Base-by-base conservation (phyloP, 2,113 vertebrate genomes). In the Gymnogyps californianus region DNA sequence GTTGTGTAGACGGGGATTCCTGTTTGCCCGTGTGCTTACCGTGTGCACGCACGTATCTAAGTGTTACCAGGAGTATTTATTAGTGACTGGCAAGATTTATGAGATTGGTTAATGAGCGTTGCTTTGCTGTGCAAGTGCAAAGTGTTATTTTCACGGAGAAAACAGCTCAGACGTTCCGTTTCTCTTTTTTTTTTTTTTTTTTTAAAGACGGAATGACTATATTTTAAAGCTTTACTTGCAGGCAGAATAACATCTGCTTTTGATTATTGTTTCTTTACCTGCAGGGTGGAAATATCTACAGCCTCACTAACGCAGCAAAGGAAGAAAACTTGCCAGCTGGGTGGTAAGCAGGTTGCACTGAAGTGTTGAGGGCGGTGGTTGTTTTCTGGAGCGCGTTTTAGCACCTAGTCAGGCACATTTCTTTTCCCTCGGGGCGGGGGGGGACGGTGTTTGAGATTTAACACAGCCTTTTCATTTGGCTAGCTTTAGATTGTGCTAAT, bases 261-360 rank as follows among this genome's bases (percentile, higher is more conserved):
- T 29, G 31, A n/a, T 31, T 55, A 13, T 44, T 14, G 52, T 12
- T 81, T 95, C 77, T 86, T 64, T 36, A 51, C 82, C 82, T 55
- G 42, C 96, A 98, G 98, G 97, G 95, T 70, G 97, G 97, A 83
- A 98, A 97, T 69, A 97, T 97, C 84, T 97, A 94, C 94, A 95
- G 91, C 52, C 92, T 98, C 29, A 82, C 96, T 10, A 74, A 88
- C 9, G 65, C 74, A 2, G 16, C 70, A 52, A 95, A 79, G 58
- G 98, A 97, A 25, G 97, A 96, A 67, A 76, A 20, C 24, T 4
- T 26, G 18, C 38, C 80, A 7, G 57, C 87, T 13, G 78, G 78
- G 76, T 80, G 96, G 97, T 98, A 93, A 96, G 96, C 62, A 44
- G 47, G 36, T 34, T 12, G 40, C 17, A 2, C 21, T 34, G 18